phyloP scores from a whole-genome alignment of 2,797 vertebrate genomes.

The Valencia hispanica region DNA sequence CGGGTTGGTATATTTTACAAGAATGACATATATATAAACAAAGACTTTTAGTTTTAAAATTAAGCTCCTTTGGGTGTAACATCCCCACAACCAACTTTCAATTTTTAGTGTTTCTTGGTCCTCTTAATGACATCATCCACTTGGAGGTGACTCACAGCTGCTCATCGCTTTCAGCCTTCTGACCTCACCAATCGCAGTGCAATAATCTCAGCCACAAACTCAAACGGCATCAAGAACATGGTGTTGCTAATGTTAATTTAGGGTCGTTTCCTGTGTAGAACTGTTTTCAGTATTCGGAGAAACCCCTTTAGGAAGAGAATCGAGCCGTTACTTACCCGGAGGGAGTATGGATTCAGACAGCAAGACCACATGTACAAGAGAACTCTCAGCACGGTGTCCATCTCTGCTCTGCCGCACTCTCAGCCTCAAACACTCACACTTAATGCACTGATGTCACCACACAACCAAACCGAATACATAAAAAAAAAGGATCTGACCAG shows the following conservation, averaged over 20 bases:
- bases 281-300: conserved; percentile 4
- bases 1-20: not conserved
- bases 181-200: conserved; percentile 49
- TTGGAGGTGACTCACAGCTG: conserved; percentile 58
- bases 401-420: conserved; percentile 50
- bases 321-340: conserved; percentile 65
- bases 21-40: not conserved
- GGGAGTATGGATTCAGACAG: conserved; percentile 35
- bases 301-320: conserved; percentile 9
- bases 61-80: not conserved
- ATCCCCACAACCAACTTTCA: not conserved
- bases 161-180: conserved; percentile 47
- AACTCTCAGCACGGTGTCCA: conserved; percentile 60
- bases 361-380: conserved; percentile 64
- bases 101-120: conserved; percentile 11
- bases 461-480: conserved; percentile 11
- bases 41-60: not conserved
- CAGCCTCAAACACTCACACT: conserved; percentile 37
- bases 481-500: not conserved
- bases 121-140: conserved; percentile 10
- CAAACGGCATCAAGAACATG: conserved; percentile 3
- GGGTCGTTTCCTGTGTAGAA: not conserved
- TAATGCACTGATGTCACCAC: conserved; percentile 51
- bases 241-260: not conserved
- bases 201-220: conserved; percentile 6